These are phyloP conservation scores for Argyresthia goedartella DNA, from an alignment of 2,888 invertebrate species.

Conservation along the genomic window DNA sequence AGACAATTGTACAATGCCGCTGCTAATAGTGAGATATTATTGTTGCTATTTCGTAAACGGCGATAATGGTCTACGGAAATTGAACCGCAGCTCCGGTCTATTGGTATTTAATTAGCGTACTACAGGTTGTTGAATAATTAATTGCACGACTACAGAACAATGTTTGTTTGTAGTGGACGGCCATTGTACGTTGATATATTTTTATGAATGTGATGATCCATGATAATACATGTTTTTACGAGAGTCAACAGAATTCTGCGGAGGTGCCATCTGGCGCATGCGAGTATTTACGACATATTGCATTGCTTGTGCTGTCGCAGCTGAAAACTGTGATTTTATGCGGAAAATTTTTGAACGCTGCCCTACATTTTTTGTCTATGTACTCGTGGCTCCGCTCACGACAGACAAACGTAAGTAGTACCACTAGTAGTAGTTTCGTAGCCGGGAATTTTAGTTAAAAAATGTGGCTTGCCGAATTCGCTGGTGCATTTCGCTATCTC, in stretches of 20 bases:
- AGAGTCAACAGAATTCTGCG: too few species aligned
- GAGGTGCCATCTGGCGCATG: too few species aligned
- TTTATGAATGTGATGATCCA: not conserved
- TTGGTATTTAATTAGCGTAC: not conserved
- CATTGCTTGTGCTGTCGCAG: too few species aligned
- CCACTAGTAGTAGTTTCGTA: not conserved
- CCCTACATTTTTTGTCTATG: too few species aligned
- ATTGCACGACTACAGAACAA: not conserved
- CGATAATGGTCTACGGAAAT: not conserved
- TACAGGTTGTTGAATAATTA: not conserved
- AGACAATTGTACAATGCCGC: conserved; percentile 52
- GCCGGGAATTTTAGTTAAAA: not conserved
- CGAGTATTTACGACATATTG: too few species aligned
- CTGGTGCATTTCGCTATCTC: not conserved
- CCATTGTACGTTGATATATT: not conserved
- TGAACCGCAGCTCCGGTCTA: not conserved
- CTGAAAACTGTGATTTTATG: too few species aligned
- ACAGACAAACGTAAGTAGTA: too few species aligned
- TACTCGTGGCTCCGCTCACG: too few species aligned
- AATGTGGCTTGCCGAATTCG: not conserved
- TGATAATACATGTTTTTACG: not conserved
- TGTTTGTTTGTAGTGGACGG: not conserved
- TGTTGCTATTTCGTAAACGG: not conserved
- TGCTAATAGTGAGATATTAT: conserved; percentile 10
- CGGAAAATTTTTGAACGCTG: too few species aligned